Conservation (phyloP, 2,797 vertebrate genomes). For the Pampus argenteus region DNA sequence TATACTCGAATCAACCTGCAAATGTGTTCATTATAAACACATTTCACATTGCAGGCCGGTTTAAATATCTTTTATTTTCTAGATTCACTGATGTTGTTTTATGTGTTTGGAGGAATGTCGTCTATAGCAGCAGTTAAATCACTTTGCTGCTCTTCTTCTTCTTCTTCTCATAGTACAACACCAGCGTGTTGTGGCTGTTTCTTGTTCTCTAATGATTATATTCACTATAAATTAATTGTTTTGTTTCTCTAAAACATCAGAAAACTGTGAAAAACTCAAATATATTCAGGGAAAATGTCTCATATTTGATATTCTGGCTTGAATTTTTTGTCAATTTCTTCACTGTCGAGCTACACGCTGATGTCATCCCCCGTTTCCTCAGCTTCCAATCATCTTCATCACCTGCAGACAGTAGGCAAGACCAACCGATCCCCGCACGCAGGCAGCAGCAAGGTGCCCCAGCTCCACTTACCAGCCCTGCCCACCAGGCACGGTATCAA, state of each 20-base stretch:
- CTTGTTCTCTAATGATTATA: too few relatives aligned
- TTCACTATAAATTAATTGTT: too few relatives aligned
- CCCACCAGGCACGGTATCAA: conserved; percentile 67
- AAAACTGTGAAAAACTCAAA: not conserved
- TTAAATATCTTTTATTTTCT: conserved; percentile 16
- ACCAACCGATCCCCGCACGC: conserved; percentile 24
- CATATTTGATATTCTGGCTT: too few relatives aligned
- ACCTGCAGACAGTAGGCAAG: conserved; percentile 58
- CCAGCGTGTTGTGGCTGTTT: too few relatives aligned
- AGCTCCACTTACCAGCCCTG: conserved; percentile 75
- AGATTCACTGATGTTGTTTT: conserved; percentile 24
- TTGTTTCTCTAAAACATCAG: too few relatives aligned
- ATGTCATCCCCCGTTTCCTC: conserved; percentile 11
- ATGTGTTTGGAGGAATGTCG: conserved; percentile 28
- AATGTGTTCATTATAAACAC: too few relatives aligned
- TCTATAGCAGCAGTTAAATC: conserved; percentile 29
- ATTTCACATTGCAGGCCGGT: conserved; percentile 16
- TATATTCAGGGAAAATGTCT: not conserved
- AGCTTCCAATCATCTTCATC: conserved; percentile 69
- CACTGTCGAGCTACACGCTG: not conserved
- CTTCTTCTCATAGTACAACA: not conserved
- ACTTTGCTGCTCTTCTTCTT: not conserved
- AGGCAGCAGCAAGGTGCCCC: conserved; percentile 53
- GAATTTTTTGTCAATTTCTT: too few relatives aligned
- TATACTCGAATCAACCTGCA: not conserved